Conservation (phyloP, 1,140 invertebrate genomes). For the Cylas formicarius region DNA sequence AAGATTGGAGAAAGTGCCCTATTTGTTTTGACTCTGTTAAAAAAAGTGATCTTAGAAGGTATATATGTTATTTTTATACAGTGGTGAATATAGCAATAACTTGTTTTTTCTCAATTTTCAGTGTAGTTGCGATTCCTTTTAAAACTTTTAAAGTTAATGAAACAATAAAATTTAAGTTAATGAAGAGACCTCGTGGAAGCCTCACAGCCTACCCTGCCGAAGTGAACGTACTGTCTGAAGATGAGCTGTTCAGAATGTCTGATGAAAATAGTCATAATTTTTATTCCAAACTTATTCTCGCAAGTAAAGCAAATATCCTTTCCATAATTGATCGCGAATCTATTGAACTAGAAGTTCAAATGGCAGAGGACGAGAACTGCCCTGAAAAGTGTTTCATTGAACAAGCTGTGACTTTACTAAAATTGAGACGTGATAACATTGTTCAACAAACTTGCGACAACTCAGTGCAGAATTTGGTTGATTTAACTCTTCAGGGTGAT, state of each 20-base stretch:
- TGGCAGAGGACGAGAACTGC: constrained; percentile 60
- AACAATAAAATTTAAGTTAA: constrained; percentile 72
- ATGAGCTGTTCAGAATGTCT: constrained; percentile 43
- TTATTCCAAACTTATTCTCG: constrained; percentile 74
- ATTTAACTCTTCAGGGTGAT: no score
- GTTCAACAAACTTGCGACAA: no score
- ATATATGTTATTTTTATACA: constrained; percentile 17
- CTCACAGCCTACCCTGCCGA: constrained; percentile 62
- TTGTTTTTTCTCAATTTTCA: constrained; percentile 23
- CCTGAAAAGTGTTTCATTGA: constrained; percentile 81
- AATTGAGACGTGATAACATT: constrained; percentile 36
- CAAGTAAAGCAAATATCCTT: constrained; percentile 54
- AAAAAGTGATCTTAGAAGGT: constrained; percentile 77
- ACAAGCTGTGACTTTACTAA: constrained; percentile 63
- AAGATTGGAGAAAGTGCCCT: constrained; percentile 71
- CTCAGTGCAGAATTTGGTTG: background rate
- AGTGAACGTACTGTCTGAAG: constrained; percentile 26
- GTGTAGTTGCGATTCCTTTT: constrained; percentile 49
- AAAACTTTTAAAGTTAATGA: constrained; percentile 59
- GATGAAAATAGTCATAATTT: constrained; percentile 41
- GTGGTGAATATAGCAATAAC: background rate
- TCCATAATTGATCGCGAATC: constrained; percentile 67
- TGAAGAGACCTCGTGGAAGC: constrained; percentile 75
- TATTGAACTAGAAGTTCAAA: constrained; percentile 56
- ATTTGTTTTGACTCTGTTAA: constrained; percentile 77